phyloP scores from a whole-genome alignment of 2,888 invertebrate genomes.

The Epistrophella euchroma region DNA sequence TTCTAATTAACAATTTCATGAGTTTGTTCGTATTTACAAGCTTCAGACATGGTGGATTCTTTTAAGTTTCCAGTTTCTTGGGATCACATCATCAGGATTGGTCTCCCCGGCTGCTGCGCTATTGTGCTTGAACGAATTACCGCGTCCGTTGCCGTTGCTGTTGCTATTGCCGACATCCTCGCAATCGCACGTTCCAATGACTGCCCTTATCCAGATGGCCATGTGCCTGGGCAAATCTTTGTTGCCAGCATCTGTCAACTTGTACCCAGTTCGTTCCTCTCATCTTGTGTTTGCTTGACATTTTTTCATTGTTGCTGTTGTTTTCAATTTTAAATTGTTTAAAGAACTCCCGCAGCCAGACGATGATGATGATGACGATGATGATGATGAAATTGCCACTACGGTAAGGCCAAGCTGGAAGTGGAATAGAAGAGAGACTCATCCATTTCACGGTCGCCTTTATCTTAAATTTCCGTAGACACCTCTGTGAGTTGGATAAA shows the following conservation, averaged over 20 bases:
- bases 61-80: conserved; percentile 26
- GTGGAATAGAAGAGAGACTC: conserved; percentile 40
- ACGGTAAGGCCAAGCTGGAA: not conserved
- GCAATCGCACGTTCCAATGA: conserved; percentile 33
- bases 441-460: conserved; percentile 75
- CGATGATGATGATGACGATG: conserved; percentile 10
- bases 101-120: conserved; percentile 8
- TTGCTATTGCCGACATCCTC: not conserved
- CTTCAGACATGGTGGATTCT: conserved; percentile 10
- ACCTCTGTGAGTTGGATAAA: conserved; percentile 76
- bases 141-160: not conserved
- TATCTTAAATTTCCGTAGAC: conserved; percentile 74
- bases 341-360: conserved; percentile 55
- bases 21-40: conserved; percentile 50
- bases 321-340: conserved; percentile 44
- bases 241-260: conserved; percentile 68
- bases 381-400: conserved; percentile 30
- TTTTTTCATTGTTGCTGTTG: conserved; percentile 21
- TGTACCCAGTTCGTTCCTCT: conserved; percentile 64
- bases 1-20: conserved; percentile 65
- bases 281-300: conserved; percentile 23
- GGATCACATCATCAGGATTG: conserved; percentile 33
- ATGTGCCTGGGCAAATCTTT: conserved; percentile 59
- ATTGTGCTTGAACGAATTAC: conserved; percentile 44
- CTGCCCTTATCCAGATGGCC: conserved; percentile 55